Percentiles rank a stretch among this genome's conserved stretches.
phyloP scores from a whole-genome alignment of 2,797 vertebrate species.

The Liasis olivaceus region DNA sequence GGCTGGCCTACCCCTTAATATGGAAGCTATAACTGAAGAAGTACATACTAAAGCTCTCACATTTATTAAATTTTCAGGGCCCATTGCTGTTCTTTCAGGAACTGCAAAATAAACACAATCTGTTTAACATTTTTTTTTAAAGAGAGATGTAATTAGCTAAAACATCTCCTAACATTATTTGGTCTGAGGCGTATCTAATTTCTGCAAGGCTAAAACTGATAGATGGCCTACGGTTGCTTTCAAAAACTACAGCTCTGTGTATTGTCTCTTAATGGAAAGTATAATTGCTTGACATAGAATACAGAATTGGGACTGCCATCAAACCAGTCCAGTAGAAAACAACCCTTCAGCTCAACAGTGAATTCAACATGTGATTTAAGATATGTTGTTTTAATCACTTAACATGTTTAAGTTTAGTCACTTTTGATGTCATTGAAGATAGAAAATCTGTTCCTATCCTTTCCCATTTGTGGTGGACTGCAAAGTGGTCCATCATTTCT shows the following conservation, averaged over 20 bases:
- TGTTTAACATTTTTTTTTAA: background rate
- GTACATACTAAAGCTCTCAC: background rate
- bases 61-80: background rate
- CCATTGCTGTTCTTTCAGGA: constrained; percentile 5
- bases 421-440: background rate
- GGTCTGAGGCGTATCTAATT: background rate
- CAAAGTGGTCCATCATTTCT: background rate
- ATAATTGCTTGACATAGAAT: background rate
- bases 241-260: background rate
- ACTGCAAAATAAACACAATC: constrained; percentile 18
- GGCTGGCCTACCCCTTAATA: background rate
- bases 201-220: background rate
- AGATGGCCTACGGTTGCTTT: constrained; percentile 4
- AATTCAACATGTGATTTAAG: background rate
- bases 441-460: background rate
- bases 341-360: background rate
- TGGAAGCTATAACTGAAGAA: background rate
- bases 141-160: background rate
- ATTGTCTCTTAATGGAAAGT: background rate
- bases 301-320: background rate
- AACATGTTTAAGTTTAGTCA: background rate
- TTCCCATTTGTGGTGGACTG: background rate
- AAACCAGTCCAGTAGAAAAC: background rate
- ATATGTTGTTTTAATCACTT: background rate
- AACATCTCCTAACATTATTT: constrained; percentile 19